Evolutionary conservation across 2,113 vertebrate genomes (phyloP).

Genomic region (Paratilapia polleni): DNA sequence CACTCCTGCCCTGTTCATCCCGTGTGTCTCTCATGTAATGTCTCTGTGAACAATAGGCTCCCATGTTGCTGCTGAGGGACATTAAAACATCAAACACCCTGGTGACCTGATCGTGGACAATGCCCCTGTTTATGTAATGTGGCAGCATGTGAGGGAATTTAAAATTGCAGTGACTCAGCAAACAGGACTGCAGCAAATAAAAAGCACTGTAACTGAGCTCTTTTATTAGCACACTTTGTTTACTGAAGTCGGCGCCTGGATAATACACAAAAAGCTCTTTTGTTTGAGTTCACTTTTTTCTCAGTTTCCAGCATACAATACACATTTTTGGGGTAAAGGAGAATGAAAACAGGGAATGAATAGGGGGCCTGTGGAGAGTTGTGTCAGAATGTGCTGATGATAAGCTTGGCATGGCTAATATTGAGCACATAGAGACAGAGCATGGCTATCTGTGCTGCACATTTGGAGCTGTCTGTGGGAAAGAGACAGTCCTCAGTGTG

Average conservation of each 20-base stretch:
- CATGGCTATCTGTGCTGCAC: conserved; percentile 19
- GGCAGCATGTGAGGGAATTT: conserved; percentile 27
- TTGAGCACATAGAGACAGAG: conserved; percentile 42
- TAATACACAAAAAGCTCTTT: conserved; percentile 59
- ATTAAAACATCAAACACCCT: conserved; percentile 31
- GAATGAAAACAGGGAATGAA: conserved; percentile 49
- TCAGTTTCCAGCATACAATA: conserved; percentile 37
- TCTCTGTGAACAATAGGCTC: conserved; percentile 41
- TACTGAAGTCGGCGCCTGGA: conserved; percentile 47
- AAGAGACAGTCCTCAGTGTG: conserved; percentile 66
- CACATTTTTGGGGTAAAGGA: conserved; percentile 57
- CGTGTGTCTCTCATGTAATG: conserved; percentile 20
- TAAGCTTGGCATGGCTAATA: conserved; percentile 56
- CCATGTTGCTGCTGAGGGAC: conserved; percentile 29
- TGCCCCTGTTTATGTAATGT: conserved; percentile 30
- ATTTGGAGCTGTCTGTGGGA: conserved; percentile 65
- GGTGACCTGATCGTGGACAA: conserved; percentile 29
- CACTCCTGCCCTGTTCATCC: conserved; percentile 4
- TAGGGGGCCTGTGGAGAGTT: conserved; percentile 47
- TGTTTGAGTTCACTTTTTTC: conserved; percentile 38
- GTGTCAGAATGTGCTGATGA: conserved; percentile 60
- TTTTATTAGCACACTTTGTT: conserved; percentile 57
- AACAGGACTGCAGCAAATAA: conserved; percentile 22
- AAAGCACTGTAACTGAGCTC: conserved; percentile 45
- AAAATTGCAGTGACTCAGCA: conserved; percentile 29